Evolutionary conservation across 2,888 invertebrate genomes (phyloP), one percentile per base, ranked within the genome.

Genomic region (Zygaena filipendulae): DNA sequence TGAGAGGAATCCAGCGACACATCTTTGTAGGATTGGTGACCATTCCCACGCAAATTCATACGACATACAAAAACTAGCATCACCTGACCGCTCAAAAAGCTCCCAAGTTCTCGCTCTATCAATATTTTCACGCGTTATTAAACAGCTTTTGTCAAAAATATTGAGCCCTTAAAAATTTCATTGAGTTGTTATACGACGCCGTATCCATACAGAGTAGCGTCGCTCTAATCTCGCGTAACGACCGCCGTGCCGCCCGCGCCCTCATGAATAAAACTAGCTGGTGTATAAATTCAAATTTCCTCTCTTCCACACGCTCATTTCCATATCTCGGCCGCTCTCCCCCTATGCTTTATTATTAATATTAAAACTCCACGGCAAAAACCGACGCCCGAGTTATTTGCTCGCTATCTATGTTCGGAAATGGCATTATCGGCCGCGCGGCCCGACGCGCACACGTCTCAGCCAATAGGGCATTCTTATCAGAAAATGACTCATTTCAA

Each of bases 401-500:
- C 66, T 60, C 67, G 60, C 63, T 77, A 77, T 77, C 77, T 75
- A 53, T 53, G 40, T 67, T 69, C 69, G 79, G 77, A 77, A 77
- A 77, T 75, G 62, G 69, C 61, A 71, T 77, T 77, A 77, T 79
- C 77, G 70, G 63, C 55, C 57, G 52, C 38, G 55, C 54, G 59
- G 56, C 60, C 67, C 66, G 60, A 58, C 45, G 66, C 66, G 67
- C 77, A 72, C 77, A 69, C 74, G 72, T 72, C 74, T 71, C 72
- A 72, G 56, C 81, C 81, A 81, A 81, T 80, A 81, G 80, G 72
- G 77, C 75, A 75, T 81, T 80, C 84, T 84, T 85, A 85, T 85
- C 85, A 85, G 84, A 85, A 85, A 85, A 85, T 85, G 84, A 85
- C 82, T 85, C 84, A 84, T 85, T 84, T 84, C 83, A 84, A 84